phyloP scores from a whole-genome alignment of 2,797 vertebrate species.

The Poecilia gillii region DNA sequence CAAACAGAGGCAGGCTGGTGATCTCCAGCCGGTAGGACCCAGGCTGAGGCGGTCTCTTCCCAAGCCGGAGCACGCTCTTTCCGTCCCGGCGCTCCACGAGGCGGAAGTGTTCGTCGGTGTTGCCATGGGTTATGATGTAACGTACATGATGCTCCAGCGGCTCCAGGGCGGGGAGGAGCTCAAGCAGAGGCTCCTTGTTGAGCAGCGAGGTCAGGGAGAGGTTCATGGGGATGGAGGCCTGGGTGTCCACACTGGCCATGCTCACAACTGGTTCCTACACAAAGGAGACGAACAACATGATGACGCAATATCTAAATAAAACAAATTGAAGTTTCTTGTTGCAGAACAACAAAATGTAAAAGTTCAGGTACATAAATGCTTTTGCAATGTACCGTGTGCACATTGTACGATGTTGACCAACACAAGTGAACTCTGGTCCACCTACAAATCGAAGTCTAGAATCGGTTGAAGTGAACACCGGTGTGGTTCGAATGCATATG shows the following conservation, averaged over 20 bases:
- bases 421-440: too few relatives aligned
- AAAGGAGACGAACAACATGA: not conserved
- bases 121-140: slow-evolving; percentile 88
- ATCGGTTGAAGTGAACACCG: too few relatives aligned
- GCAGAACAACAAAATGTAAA: not conserved
- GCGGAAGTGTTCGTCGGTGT: slow-evolving; percentile 85
- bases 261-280: slow-evolving; percentile 77
- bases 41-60: slow-evolving; percentile 75
- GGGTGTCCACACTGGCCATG: slow-evolving; percentile 89
- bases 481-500: too few relatives aligned
- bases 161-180: slow-evolving; percentile 88
- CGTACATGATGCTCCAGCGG: slow-evolving; percentile 85
- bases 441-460: too few relatives aligned
- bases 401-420: too few relatives aligned
- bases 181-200: slow-evolving; percentile 87
- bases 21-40: slow-evolving; percentile 90
- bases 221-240: slow-evolving; percentile 84
- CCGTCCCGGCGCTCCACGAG: slow-evolving; percentile 86
- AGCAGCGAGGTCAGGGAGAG: slow-evolving; percentile 84
- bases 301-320: not conserved
- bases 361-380: not conserved
- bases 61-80: slow-evolving; percentile 87
- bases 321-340: not conserved
- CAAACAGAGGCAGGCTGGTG: slow-evolving; percentile 85
- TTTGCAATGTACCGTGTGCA: not conserved